phyloP scores from a whole-genome alignment of 2,113 vertebrate genomes.

The Oplegnathus fasciatus region DNA sequence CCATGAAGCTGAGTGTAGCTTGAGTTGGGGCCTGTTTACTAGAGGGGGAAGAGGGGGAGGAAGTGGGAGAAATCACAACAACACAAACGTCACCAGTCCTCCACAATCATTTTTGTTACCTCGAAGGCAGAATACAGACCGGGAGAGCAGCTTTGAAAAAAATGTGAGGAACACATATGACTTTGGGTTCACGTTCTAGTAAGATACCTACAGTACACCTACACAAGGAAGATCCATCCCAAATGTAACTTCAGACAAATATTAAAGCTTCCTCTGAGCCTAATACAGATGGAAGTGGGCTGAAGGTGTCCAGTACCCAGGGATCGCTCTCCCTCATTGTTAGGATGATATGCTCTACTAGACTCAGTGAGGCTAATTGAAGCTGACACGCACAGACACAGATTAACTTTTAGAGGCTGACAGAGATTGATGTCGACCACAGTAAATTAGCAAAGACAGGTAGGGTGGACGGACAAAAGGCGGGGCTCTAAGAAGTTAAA shows the following conservation, averaged over 20 bases:
- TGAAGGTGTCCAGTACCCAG: slow-evolving; percentile 9
- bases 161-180: slow-evolving; percentile 11
- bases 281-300: neutral
- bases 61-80: slow-evolving; percentile 26
- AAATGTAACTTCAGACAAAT: slow-evolving; percentile 19
- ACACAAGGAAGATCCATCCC: neutral
- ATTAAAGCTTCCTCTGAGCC: slow-evolving; percentile 23
- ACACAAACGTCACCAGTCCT: slow-evolving; percentile 45
- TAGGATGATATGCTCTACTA: slow-evolving; percentile 29
- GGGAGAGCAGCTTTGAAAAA: slow-evolving; percentile 29
- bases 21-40: slow-evolving; percentile 71
- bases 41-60: slow-evolving; percentile 17
- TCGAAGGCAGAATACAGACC: slow-evolving; percentile 51
- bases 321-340: slow-evolving; percentile 23
- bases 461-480: slow-evolving; percentile 16
- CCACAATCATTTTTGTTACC: slow-evolving; percentile 57
- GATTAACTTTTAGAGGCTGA: slow-evolving; percentile 46
- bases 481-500: slow-evolving; percentile 2
- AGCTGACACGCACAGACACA: slow-evolving; percentile 54
- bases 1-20: slow-evolving; percentile 61
- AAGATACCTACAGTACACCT: slow-evolving; percentile 24
- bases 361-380: slow-evolving; percentile 52
- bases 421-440: slow-evolving; percentile 56
- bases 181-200: slow-evolving; percentile 23
- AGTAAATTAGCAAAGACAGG: slow-evolving; percentile 51